Percentiles rank a stretch among this genome's conserved stretches.
Evolutionary conservation across 2,113 vertebrate genomes (phyloP).

Genomic region (Stomatorhinus ivindoensis): DNA sequence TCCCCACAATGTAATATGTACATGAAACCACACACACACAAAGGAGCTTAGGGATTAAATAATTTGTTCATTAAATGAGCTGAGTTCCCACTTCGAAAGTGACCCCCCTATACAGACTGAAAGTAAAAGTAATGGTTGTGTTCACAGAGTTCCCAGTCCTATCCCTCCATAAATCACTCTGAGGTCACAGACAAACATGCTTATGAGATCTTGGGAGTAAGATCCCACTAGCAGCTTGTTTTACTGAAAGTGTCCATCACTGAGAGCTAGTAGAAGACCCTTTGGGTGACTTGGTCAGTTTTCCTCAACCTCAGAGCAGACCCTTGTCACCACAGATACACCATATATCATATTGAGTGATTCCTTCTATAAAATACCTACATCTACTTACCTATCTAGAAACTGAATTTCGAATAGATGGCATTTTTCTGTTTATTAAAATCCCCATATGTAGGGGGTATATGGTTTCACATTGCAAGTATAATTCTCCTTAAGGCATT

Average conservation of each 20-base stretch:
- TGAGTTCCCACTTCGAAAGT: background rate
- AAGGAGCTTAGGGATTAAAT: background rate
- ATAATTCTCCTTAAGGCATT: background rate
- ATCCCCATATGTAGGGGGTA: background rate
- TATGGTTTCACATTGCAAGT: background rate
- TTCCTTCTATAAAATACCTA: background rate
- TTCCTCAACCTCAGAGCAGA: background rate
- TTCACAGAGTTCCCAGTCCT: background rate
- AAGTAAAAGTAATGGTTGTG: background rate
- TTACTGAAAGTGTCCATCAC: background rate
- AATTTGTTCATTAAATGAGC: constrained; percentile 1
- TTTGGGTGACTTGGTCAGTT: background rate
- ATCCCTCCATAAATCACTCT: background rate
- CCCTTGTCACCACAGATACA: background rate
- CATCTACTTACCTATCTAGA: background rate
- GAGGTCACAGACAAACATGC: background rate
- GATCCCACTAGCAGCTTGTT: background rate
- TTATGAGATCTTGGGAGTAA: background rate
- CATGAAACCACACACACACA: background rate
- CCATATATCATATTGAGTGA: background rate
- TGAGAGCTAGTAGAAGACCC: background rate
- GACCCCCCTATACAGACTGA: background rate
- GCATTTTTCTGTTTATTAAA: background rate
- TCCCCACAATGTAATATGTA: background rate
- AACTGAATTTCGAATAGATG: background rate